Conservation (phyloP, 1,140 invertebrate genomes). For the Bombus picipes region DNA sequence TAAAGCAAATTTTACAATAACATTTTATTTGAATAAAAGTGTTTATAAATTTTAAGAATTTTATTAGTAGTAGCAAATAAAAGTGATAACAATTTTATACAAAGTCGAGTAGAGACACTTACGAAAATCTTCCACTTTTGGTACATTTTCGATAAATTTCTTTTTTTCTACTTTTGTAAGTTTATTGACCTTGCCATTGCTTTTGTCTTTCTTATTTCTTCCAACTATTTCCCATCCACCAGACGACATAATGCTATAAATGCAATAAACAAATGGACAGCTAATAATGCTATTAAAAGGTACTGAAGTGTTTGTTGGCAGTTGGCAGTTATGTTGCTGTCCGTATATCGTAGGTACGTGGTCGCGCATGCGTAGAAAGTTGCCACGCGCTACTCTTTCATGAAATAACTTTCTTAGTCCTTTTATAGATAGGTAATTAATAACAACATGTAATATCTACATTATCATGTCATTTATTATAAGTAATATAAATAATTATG, state of each 20-base stretch:
- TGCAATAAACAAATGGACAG: constrained; percentile 25
- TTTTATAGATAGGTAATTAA: background rate
- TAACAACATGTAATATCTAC: background rate
- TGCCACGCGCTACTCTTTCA: constrained; percentile 69
- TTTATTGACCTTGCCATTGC: constrained; percentile 82
- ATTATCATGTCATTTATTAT: background rate
- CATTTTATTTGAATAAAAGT: background rate
- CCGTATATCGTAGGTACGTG: constrained; percentile 67
- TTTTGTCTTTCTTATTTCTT: constrained; percentile 88
- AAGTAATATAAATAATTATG: background rate
- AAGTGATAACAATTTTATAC: constrained; percentile 11
- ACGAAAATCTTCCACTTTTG: constrained; percentile 87
- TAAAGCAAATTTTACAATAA: background rate
- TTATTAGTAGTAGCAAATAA: background rate
- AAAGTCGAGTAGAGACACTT: constrained; percentile 70
- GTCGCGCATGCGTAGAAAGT: constrained; percentile 72
- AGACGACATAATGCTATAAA: constrained; percentile 82
- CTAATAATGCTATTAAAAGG: constrained; percentile 44
- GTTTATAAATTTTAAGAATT: background rate
- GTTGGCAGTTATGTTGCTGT: constrained; percentile 50
- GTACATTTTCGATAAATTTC: constrained; percentile 83
- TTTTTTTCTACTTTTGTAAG: constrained; percentile 85
- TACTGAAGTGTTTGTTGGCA: constrained; percentile 57
- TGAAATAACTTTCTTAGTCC: background rate
- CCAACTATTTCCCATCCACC: constrained; percentile 91